Conservation (phyloP, 1,140 invertebrate species). For the Zaprionus inermis region DNA sequence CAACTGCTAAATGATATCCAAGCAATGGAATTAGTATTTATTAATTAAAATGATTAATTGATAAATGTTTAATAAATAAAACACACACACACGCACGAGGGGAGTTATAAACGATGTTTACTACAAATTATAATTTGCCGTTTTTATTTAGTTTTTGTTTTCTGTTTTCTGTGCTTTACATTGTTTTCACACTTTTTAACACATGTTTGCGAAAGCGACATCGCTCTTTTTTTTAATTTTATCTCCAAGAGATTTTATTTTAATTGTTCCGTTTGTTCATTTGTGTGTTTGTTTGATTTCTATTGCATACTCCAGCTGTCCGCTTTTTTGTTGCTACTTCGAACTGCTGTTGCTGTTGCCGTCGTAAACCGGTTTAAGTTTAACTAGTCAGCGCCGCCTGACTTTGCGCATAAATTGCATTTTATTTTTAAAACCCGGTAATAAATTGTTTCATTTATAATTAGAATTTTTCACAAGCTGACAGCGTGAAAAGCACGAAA, state of each 20-base stretch:
- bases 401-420: slow-evolving; percentile 73
- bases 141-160: slow-evolving; percentile 16
- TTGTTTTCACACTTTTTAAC: slow-evolving; percentile 58
- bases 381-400: slow-evolving; percentile 55
- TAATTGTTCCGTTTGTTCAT: slow-evolving; percentile 18
- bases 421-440: slow-evolving; percentile 79
- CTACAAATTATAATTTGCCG: slow-evolving; percentile 27
- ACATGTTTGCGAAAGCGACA: slow-evolving; percentile 33
- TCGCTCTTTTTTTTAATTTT: slow-evolving; percentile 7
- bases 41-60: slow-evolving; percentile 51
- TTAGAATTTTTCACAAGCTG: slow-evolving; percentile 72
- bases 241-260: slow-evolving; percentile 18
- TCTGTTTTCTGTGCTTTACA: slow-evolving; percentile 14
- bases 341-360: slow-evolving; percentile 4
- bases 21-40: slow-evolving; percentile 54
- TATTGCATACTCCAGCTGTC: slow-evolving; percentile 49
- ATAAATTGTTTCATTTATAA: slow-evolving; percentile 79
- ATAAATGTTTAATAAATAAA: slow-evolving; percentile 33
- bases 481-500: slow-evolving; percentile 49
- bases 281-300: slow-evolving; percentile 27
- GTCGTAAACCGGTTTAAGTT: slow-evolving; percentile 60
- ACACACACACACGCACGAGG: slow-evolving; percentile 5
- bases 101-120: slow-evolving; percentile 10
- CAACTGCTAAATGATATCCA: slow-evolving; percentile 47
- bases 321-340: slow-evolving; percentile 40